phyloP scores from a whole-genome alignment of 2,113 vertebrate genomes.

The Seriola dumerili region DNA sequence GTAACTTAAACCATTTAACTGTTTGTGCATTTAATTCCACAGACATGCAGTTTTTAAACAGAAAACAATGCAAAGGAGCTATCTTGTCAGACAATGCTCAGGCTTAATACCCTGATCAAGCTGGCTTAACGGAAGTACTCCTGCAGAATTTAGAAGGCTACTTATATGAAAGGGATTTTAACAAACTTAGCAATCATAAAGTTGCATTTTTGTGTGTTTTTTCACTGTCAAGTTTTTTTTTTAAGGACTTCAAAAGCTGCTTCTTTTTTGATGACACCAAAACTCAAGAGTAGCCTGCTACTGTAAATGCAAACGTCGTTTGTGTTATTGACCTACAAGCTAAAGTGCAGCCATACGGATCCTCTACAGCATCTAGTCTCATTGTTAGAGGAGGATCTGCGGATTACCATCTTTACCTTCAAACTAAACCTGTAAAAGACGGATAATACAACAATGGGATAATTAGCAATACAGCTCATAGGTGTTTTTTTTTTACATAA shows the following conservation, averaged over 20 bases:
- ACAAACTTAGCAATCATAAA: constrained; percentile 38
- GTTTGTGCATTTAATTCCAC: constrained; percentile 80
- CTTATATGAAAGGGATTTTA: constrained; percentile 34
- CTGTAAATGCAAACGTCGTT: constrained; percentile 27
- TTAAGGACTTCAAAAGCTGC: background rate
- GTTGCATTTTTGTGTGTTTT: background rate
- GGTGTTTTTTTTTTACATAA: constrained; percentile 19
- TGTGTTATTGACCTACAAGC: constrained; percentile 39
- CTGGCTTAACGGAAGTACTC: constrained; percentile 50
- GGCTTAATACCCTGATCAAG: constrained; percentile 56
- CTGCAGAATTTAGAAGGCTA: constrained; percentile 36
- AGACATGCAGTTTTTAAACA: constrained; percentile 67
- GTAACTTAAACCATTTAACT: constrained; percentile 86
- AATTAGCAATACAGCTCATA: constrained; percentile 29
- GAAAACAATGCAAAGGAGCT: constrained; percentile 65
- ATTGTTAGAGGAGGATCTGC: constrained; percentile 37
- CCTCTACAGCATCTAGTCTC: constrained; percentile 39
- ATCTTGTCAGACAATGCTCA: constrained; percentile 55
- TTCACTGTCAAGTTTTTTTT: background rate
- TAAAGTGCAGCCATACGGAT: constrained; percentile 38
- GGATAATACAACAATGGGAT: constrained; percentile 46
- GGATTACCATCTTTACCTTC: constrained; percentile 58
- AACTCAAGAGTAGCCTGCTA: background rate
- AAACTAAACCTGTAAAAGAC: constrained; percentile 48
- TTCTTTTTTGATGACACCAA: background rate